These are phyloP conservation scores for Hippocampus kuda DNA, from an alignment of 2,797 vertebrate species.

Conservation along the genomic window DNA sequence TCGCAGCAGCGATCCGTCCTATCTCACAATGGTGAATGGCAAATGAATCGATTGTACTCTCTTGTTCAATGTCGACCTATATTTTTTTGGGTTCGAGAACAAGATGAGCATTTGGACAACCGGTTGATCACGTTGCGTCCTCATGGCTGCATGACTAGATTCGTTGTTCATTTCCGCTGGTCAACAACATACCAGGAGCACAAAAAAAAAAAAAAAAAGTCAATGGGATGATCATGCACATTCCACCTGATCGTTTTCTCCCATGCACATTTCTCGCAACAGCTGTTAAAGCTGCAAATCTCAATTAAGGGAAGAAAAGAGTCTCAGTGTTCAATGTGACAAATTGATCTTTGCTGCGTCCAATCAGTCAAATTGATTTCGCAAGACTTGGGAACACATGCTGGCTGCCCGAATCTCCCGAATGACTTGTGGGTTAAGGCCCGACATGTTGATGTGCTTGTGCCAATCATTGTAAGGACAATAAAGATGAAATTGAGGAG, in stretches of 20 bases:
- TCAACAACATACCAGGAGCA: conserved; percentile 56
- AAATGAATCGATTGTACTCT: conserved; percentile 10
- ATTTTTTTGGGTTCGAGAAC: conserved; percentile 12
- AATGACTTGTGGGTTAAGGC: conserved; percentile 10
- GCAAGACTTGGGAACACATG: conserved; percentile 37
- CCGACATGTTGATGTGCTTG: neutral
- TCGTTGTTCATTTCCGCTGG: conserved; percentile 53
- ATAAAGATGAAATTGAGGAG: neutral
- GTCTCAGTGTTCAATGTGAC: conserved; percentile 38
- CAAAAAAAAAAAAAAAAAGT: conserved; percentile 30
- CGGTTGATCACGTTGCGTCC: conserved; percentile 35
- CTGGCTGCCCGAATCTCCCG: conserved; percentile 20
- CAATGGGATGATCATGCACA: conserved; percentile 58
- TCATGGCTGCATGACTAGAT: conserved; percentile 39
- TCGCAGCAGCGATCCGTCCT: conserved; percentile 13
- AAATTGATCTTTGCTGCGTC: conserved; percentile 48
- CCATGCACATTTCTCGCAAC: conserved; percentile 32
- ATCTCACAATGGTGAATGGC: conserved; percentile 29
- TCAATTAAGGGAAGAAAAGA: conserved; percentile 34
- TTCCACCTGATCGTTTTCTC: conserved; percentile 45
- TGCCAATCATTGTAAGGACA: neutral
- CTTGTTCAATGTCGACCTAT: conserved; percentile 18
- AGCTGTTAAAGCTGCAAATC: conserved; percentile 33
- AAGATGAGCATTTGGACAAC: conserved; percentile 14
- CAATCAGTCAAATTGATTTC: conserved; percentile 58